Evolutionary conservation across 1,140 invertebrate genomes (phyloP).

Genomic region (Ylistrum balloti): DNA sequence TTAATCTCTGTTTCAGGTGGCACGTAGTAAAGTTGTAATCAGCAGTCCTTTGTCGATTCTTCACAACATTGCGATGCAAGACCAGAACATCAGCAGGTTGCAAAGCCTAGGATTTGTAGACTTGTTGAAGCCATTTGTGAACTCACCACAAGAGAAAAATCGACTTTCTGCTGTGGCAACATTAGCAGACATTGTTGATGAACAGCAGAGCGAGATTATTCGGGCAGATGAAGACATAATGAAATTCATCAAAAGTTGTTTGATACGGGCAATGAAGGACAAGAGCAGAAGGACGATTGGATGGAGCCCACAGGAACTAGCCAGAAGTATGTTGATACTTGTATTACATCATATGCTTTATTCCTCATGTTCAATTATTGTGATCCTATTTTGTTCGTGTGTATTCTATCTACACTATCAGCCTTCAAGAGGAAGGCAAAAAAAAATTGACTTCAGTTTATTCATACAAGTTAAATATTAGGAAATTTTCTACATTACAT

Average conservation of each 20-base stretch:
- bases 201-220: constrained; percentile 41
- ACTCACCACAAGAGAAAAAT: not conserved
- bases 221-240: constrained; percentile 33
- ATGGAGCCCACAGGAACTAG: constrained; percentile 52
- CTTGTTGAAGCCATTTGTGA: constrained; percentile 33
- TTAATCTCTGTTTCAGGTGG: constrained; percentile 18
- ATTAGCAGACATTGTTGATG: constrained; percentile 56
- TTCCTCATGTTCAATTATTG: too few relatives aligned
- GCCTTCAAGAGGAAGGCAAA: too few relatives aligned
- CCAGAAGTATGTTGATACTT: constrained; percentile 42
- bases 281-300: constrained; percentile 41
- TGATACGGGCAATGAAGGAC: constrained; percentile 41
- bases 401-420: too few relatives aligned
- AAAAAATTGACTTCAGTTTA: too few relatives aligned
- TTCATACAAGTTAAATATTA: too few relatives aligned
- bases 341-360: too few relatives aligned
- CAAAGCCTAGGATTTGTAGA: constrained; percentile 44
- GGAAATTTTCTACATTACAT: too few relatives aligned
- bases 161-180: constrained; percentile 41
- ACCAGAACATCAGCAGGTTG: not conserved
- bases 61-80: constrained; percentile 50
- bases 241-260: constrained; percentile 45
- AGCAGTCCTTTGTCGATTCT: not conserved
- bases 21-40: constrained; percentile 29
- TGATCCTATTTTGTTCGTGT: too few relatives aligned